phyloP scores from a whole-genome alignment of 2,797 vertebrate species.

The Sebastes itinus region DNA sequence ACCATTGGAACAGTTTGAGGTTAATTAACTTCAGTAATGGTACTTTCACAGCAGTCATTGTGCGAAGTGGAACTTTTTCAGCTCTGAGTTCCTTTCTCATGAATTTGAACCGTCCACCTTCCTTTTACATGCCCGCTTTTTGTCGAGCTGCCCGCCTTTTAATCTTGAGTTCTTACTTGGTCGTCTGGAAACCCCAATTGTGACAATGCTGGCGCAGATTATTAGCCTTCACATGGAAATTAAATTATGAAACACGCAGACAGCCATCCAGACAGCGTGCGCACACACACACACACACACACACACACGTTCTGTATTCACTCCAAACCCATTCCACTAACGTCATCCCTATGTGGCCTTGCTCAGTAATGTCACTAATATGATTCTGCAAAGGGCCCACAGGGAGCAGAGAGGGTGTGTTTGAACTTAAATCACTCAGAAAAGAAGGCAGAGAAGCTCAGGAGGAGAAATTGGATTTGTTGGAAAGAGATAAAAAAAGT shows the following conservation, averaged over 20 bases:
- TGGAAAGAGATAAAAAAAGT: conserved; percentile 35
- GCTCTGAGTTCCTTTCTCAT: conserved; percentile 11
- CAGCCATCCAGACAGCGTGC: neutral
- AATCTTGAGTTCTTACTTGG: neutral
- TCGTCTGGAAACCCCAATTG: conserved; percentile 14
- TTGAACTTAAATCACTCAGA: conserved; percentile 49
- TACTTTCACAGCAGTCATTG: conserved; percentile 29
- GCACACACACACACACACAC: neutral
- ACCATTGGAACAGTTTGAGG: conserved; percentile 22
- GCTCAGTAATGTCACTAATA: conserved; percentile 32
- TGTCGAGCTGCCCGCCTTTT: neutral
- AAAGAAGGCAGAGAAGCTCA: conserved; percentile 23
- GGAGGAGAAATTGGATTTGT: conserved; percentile 43
- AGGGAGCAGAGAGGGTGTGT: conserved; percentile 8
- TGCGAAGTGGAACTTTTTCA: conserved; percentile 33
- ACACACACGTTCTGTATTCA: neutral
- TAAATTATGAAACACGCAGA: neutral
- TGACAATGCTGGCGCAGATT: conserved; percentile 5
- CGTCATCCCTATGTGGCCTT: conserved; percentile 4
- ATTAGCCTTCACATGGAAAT: conserved; percentile 14
- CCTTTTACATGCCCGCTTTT: neutral
- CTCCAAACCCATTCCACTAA: neutral
- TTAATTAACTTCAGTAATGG: conserved; percentile 50
- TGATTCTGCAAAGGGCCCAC: conserved; percentile 32
- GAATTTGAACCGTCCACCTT: conserved; percentile 23